Base-by-base conservation (phyloP, 2,113 vertebrate genomes). In the Cryptotis parvus region DNA sequence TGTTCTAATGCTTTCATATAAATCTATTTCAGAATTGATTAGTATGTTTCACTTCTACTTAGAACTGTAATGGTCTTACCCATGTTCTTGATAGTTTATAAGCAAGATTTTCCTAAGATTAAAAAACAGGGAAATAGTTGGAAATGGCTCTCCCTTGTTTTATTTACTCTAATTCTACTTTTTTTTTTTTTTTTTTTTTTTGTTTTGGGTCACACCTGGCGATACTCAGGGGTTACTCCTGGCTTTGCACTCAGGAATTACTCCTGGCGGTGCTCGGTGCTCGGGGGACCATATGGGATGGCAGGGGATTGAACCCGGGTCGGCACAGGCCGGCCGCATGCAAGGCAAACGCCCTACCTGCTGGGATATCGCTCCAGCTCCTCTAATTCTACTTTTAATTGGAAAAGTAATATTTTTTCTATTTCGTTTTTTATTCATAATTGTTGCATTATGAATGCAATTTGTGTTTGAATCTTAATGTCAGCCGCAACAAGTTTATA, bases 101-200 rank as follows among this genome's bases (percentile, higher is more conserved):
- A 88, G 26, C 41, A 90, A 93, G 20, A 49, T 66, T 94, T 92
- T 91, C 14, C 37, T 45, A 86, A 90, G 43, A 95, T 87, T 77
- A 69, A 83, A 93, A 33, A 91, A n/a, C 85, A 37, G 22, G 39
- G 35, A 79, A 73, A 92, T 72, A 80, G 18, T 8, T 45, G 87
- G 89, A 93, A 94, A 89, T 69, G 76, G 9, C 55, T 74, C 70
- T 81, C 65, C 80, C n/a, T 94, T 83, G 10, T 92, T 80, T 95
- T 81, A 92, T 73, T 93, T n/a, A 65, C 26, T 96, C 6, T 76
- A 90, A 89, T 86, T 80, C 61, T 88, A 4, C 63, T 33, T 79
- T 93, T 90, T n/a, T n/a, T n/a, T n/a, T n/a, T n/a, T n/a, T n/a
- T n/a, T n/a, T n/a, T n/a, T n/a, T n/a, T n/a, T n/a, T n/a, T n/a